Conservation (phyloP, 2,888 invertebrate genomes). For the Orchesella flavescens region DNA sequence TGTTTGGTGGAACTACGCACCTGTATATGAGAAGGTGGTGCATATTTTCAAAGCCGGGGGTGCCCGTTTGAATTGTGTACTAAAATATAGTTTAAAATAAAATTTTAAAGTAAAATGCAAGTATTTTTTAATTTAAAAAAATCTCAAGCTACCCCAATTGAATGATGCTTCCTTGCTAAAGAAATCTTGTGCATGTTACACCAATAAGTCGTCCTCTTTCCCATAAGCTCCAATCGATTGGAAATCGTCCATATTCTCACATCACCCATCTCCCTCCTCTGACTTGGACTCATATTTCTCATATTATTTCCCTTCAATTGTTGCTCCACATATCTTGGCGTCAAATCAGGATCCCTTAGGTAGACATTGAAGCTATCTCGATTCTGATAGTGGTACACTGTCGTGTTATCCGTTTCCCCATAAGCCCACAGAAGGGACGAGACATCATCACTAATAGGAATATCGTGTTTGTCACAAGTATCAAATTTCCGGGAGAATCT, state of each 20-base stretch:
- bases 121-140: background rate
- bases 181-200: conserved; percentile 21
- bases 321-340: background rate
- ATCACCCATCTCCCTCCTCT: background rate
- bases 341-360: conserved; percentile 29
- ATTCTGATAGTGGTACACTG: conserved; percentile 42
- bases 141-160: background rate
- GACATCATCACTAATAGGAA: background rate
- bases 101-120: background rate
- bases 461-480: background rate
- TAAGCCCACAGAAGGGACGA: conserved; percentile 37
- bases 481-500: background rate
- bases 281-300: too few relatives aligned
- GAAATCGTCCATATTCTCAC: background rate
- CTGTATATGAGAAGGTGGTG: conserved; percentile 21
- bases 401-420: conserved; percentile 21
- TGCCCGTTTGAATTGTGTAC: too few relatives aligned
- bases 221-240: background rate
- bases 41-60: background rate
- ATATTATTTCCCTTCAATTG: background rate
- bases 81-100: background rate
- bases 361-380: conserved; percentile 24
- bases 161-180: conserved; percentile 16
- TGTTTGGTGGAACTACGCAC: conserved; percentile 8
- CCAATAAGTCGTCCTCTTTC: conserved; percentile 26